Base-by-base conservation (phyloP, 2,113 vertebrate genomes). In the Neolamprologus variostigma region DNA sequence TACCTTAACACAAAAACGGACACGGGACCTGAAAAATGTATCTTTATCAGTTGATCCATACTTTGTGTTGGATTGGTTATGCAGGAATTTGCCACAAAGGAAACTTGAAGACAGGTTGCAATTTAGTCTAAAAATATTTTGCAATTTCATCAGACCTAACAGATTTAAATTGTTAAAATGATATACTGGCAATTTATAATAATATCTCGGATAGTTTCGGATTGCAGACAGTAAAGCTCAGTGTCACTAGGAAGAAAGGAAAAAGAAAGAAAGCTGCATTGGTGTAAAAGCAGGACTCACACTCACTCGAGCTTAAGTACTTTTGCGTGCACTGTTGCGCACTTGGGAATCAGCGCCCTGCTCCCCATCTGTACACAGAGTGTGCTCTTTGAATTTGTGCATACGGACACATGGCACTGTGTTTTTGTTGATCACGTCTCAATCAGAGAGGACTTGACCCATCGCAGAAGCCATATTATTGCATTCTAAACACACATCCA, bases 371-470 rank as follows among this genome's bases (percentile, higher is more conserved):
- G 86, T 76, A 73, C 66, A 83, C 82, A 73, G 87, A 17, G 3
- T 87, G 80, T 89, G 78, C 42, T 21, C 51, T 66, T 88, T 87
- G 85, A 91, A 88, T 89, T 85, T 84, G 88, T 80, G 76, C 91
- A 84, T 86, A 81, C 51, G 84, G 91, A 91, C 92, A 88, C 85
- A 93, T 92, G 89, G 85, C 92, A 85, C 91, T 83, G 85, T 89
- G 61, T 90, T 73, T 84, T 81, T 92, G 91, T 95, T 94, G 91
- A 89, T 93, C 68, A 80, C 31, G 66, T 79, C 87, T 91, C 88
- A 94, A 92, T 94, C 92, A 95, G 89, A 88, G 57, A 89, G 59
- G 87, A 93, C 83, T 86, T 13, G 51, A 89, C 83, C 90, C 90
- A 87, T 95, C 81, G 92, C 84, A 91, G 87, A 94, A 91, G 86